phyloP scores from a whole-genome alignment of 2,797 vertebrate species.

The Perdix hodgsoniae region DNA sequence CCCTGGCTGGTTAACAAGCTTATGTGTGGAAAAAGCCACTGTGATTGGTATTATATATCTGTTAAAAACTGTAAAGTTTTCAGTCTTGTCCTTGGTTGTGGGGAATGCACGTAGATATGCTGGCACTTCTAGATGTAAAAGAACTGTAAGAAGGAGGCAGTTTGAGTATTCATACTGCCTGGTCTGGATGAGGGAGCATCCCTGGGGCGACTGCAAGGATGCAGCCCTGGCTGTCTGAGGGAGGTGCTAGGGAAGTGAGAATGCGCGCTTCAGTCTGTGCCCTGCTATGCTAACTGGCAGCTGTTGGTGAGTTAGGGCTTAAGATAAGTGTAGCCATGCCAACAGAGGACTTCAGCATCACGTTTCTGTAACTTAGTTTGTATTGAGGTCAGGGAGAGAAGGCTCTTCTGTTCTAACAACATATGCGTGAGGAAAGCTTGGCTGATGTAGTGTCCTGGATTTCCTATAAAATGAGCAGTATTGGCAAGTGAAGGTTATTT shows the following conservation, averaged over 20 bases:
- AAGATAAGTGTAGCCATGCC: background rate
- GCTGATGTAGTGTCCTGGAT: constrained; percentile 9
- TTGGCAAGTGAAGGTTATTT: constrained; percentile 4
- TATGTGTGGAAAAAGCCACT: background rate
- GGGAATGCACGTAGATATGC: background rate
- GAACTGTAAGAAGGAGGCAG: background rate
- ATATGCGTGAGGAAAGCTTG: background rate
- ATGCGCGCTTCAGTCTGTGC: background rate
- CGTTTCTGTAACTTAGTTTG: background rate
- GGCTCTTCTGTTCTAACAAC: background rate
- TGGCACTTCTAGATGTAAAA: background rate
- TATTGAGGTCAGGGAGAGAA: background rate
- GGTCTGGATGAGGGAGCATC: background rate
- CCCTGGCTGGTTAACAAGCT: constrained; percentile 4
- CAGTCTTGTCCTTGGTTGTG: background rate
- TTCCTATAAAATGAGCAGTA: constrained; percentile 15
- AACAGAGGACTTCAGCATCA: background rate
- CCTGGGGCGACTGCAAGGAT: rapidly evolving
- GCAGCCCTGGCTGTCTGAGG: background rate
- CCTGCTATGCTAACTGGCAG: background rate
- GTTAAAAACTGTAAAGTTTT: background rate
- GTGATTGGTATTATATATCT: background rate
- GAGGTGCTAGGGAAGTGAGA: background rate
- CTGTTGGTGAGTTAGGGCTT: background rate
- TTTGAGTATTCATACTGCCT: background rate